Conservation (phyloP, 92 coral and sea anemone genomes). For the Metridium senile region DNA sequence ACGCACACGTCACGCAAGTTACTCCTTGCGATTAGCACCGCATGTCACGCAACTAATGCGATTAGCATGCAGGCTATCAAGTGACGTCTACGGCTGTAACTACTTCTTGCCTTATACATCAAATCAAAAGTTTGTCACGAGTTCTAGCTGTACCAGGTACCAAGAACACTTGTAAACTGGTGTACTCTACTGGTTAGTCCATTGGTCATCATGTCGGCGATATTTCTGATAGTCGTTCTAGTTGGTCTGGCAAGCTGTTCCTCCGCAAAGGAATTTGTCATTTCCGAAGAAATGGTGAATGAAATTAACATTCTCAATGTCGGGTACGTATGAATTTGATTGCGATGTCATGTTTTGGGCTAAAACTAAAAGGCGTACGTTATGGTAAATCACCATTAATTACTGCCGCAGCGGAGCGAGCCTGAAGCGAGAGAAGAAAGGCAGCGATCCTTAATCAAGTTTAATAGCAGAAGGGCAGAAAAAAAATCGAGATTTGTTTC, state of each 20-base stretch:
- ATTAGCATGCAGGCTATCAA: not conserved
- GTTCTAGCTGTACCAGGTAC: not conserved
- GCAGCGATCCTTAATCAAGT: too few species aligned
- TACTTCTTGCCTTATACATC: not conserved
- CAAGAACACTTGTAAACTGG: not conserved
- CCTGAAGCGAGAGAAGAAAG: too few species aligned
- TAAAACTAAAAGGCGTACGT: too few species aligned
- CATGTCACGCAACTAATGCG: too few species aligned
- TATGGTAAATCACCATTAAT: too few species aligned
- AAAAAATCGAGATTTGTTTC: too few species aligned
- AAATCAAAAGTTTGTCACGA: constrained; percentile 5
- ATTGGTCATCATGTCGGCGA: not conserved
- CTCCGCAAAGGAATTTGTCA: constrained; percentile 13
- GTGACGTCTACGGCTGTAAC: not conserved
- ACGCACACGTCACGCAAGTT: not conserved
- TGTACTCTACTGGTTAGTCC: not conserved
- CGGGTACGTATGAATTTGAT: constrained; percentile 52
- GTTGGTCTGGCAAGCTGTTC: not conserved
- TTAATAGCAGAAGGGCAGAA: too few species aligned
- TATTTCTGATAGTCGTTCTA: not conserved
- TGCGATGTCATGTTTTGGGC: too few species aligned
- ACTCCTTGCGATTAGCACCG: not conserved
- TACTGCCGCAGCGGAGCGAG: too few species aligned
- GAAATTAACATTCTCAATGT: constrained; percentile 61
- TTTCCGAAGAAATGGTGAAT: constrained; percentile 52